phyloP scores from a whole-genome alignment of 2,888 invertebrate genomes.

The Drosophila phalerata region DNA sequence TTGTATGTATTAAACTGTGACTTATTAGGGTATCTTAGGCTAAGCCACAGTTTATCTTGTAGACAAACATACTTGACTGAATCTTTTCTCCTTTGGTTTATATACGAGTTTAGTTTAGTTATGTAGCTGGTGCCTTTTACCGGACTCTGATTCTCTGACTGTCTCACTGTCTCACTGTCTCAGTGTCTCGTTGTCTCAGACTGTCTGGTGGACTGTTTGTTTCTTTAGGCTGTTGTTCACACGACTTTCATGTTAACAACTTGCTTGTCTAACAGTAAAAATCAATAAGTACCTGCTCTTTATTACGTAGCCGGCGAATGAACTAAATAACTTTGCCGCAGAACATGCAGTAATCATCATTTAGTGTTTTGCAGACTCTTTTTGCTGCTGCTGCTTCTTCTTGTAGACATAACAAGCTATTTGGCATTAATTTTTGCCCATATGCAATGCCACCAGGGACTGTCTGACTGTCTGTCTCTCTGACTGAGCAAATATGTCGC shows the following conservation, averaged over 20 bases:
- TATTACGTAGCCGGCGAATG: constrained; percentile 71
- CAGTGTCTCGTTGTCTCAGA: constrained; percentile 5
- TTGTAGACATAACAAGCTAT: constrained; percentile 60
- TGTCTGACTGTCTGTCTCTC: constrained; percentile 11
- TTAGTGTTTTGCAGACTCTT: constrained; percentile 40
- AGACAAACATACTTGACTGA: background rate
- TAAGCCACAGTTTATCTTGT: background rate
- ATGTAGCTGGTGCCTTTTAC: constrained; percentile 50
- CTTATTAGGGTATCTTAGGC: background rate
- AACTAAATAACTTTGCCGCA: constrained; percentile 71
- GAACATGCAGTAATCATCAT: constrained; percentile 76
- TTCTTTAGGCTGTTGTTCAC: constrained; percentile 64
- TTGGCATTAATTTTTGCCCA: constrained; percentile 78
- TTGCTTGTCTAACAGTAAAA: constrained; percentile 75
- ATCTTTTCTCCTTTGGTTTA: background rate
- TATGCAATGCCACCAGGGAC: constrained; percentile 77
- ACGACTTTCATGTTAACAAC: constrained; percentile 80
- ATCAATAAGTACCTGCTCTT: constrained; percentile 77
- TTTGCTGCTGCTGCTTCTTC: constrained; percentile 8
- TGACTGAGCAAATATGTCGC: constrained; percentile 73
- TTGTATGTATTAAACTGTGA: background rate
- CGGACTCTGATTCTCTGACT: constrained; percentile 29
- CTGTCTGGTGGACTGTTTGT: constrained; percentile 41
- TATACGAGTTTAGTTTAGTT: constrained; percentile 2
- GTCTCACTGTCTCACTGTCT: background rate